Conservation (phyloP, 2,888 invertebrate genomes). For the Pteria penguin region DNA sequence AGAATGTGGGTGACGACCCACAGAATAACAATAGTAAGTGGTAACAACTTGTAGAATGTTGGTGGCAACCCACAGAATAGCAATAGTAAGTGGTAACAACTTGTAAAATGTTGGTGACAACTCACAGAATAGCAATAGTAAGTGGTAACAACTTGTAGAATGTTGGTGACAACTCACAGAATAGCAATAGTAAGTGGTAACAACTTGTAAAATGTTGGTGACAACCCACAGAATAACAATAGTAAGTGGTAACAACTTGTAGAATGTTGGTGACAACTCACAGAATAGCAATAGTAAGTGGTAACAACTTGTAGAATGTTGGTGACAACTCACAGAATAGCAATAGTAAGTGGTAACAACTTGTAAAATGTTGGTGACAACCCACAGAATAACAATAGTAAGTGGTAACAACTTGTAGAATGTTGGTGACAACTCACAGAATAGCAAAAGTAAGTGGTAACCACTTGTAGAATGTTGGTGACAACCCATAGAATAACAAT, state of each 20-base stretch:
- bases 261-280: not conserved
- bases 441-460: not conserved
- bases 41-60: no score
- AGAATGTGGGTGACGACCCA: not conserved
- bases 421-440: not conserved
- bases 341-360: no score
- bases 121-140: not conserved
- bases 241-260: not conserved
- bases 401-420: not conserved
- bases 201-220: no score
- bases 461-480: conserved; percentile 72
- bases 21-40: not conserved
- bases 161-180: conserved; percentile 63
- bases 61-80: not conserved
- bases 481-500: conserved; percentile 42
- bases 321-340: no score
- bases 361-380: not conserved
- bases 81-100: not conserved
- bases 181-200: conserved; percentile 35
- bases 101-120: not conserved
- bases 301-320: no score
- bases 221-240: not conserved
- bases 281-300: not conserved
- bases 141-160: conserved; percentile 57
- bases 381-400: not conserved